Evolutionary conservation across 2,797 vertebrate genomes (phyloP).

Genomic region (Sebastes matsubarae): DNA sequence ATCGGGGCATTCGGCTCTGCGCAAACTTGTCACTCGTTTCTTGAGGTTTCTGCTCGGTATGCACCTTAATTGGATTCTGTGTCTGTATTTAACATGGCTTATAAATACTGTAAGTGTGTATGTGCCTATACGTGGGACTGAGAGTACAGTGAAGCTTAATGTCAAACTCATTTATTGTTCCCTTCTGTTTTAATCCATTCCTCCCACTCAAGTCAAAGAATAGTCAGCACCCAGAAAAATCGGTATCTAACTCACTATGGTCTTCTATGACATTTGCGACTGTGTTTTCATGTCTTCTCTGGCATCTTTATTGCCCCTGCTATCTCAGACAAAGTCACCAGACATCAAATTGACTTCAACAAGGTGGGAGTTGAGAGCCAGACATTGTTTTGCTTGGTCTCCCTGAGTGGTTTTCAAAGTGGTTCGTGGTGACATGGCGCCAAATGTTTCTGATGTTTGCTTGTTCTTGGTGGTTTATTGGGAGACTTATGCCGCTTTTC

Average conservation of each 20-base stretch:
- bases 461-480: slow-evolving; percentile 50
- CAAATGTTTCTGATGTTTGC: slow-evolving; percentile 41
- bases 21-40: slow-evolving; percentile 27
- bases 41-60: slow-evolving; percentile 40
- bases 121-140: not conserved
- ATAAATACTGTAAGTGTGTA: not conserved
- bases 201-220: slow-evolving; percentile 23
- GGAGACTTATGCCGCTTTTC: slow-evolving; percentile 40
- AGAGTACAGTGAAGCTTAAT: slow-evolving; percentile 37
- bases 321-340: slow-evolving; percentile 35
- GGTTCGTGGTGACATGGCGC: slow-evolving; percentile 31
- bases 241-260: not conserved
- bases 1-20: slow-evolving; percentile 54
- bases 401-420: slow-evolving; percentile 47
- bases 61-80: slow-evolving; percentile 75
- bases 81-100: slow-evolving; percentile 58
- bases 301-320: not conserved
- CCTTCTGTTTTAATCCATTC: slow-evolving; percentile 46
- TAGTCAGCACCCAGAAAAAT: not conserved
- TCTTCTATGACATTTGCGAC: slow-evolving; percentile 15
- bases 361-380: slow-evolving; percentile 14
- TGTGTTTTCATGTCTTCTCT: slow-evolving; percentile 10
- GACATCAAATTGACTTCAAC: slow-evolving; percentile 28
- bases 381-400: slow-evolving; percentile 44
- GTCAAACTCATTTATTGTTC: slow-evolving; percentile 36